Base-by-base conservation (phyloP, 2,888 invertebrate genomes). In the Drosophila mayaguana region DNA sequence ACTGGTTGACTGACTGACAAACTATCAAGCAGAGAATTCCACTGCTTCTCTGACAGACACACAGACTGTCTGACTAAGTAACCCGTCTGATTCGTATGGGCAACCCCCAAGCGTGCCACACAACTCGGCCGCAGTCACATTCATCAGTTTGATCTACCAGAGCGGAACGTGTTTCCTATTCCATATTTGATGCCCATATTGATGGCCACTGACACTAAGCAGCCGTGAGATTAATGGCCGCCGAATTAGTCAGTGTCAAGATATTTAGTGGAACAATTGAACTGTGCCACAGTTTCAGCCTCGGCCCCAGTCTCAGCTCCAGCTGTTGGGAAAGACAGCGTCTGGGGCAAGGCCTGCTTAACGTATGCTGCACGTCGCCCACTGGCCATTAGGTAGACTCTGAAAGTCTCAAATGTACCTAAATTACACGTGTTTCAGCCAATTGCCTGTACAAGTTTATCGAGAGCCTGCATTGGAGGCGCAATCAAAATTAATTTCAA, bases 221-320 rank as follows among this genome's bases (percentile, higher is more conserved):
- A 88, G 89, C 76, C 43, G 40, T 9, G 59, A 79, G 90, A 87
- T 90, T 85, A 90, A 87, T 87, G 87, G 81, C 72, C 60, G 45
- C 67, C 60, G 63, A 76, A 87, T 87, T 90, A 90, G 89, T 87
- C 87, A 90, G 78, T 90, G 90, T 90, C 87, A 75, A 75, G 32
- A 50, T 34, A 20, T 74, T 78, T 89, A 89, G 66, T 78, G 71
- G 75, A 69, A 75, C 81, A 63, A 77, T 66, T 57, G 78, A 54
- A 25, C 83, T 70, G 73, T 54, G 70, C 64, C 65, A 7, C 50
- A 50, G 50, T 6, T 18, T 28, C 46, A n/a, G 46, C 2, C 46
- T 11, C 45, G 6, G 22, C 22, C 22, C 3, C n/a, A 48, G 50
- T 18, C 3, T 2, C 32, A 50, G 32, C 50, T 50, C 51, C 56